phyloP scores from a whole-genome alignment of 53 echinoderm and acorn worm species.

The Temnopleurus reevesii region DNA sequence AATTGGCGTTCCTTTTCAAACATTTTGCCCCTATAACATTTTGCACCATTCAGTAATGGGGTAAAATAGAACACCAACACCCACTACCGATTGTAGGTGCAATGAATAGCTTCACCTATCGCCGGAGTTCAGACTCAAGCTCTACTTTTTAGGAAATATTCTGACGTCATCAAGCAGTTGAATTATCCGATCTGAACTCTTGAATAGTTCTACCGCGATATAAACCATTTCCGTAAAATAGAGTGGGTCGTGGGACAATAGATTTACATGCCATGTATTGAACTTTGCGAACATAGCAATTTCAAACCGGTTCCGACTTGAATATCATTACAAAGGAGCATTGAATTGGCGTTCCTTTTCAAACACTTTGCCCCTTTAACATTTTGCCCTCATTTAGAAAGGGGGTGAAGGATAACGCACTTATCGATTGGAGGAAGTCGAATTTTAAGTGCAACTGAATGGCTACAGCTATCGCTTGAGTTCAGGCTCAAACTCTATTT shows the following conservation, averaged over 20 bases:
- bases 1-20: too few species aligned
- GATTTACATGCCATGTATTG: not conserved
- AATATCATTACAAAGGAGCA: not conserved
- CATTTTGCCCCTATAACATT: too few species aligned
- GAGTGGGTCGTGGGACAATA: not conserved
- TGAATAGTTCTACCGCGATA: not conserved
- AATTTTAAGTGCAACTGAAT: not conserved
- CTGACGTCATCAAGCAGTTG: too few species aligned
- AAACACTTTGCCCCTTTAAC: not conserved
- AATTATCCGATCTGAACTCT: not conserved
- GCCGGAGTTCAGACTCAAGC: too few species aligned
- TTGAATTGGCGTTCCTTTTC: not conserved
- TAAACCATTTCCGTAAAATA: not conserved
- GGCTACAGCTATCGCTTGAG: slow-evolving; percentile 18
- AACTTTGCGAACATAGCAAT: not conserved
- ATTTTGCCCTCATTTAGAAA: not conserved
- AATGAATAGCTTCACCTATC: too few species aligned
- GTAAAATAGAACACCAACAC: too few species aligned
- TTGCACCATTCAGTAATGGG: too few species aligned
- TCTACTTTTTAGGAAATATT: too few species aligned
- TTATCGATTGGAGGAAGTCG: not conserved
- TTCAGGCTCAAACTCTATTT: not conserved
- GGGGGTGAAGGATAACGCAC: not conserved
- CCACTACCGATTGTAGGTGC: too few species aligned
- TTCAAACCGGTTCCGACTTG: not conserved